Base-by-base conservation (phyloP, 2,888 invertebrate species). In the Perdita meconis region DNA sequence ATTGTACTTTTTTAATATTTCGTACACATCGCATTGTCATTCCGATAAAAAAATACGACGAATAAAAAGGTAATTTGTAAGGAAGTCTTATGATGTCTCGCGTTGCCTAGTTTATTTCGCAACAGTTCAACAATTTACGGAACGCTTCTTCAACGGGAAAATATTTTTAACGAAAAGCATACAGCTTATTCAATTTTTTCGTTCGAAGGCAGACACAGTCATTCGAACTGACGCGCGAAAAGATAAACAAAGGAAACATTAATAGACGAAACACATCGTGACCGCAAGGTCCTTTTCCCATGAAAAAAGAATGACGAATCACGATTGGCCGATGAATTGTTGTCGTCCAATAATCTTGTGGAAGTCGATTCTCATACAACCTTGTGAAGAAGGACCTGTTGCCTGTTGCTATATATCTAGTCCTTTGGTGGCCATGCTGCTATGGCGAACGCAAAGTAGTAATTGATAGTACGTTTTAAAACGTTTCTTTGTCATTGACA, bases 1-100 rank as follows among this genome's bases (percentile, higher is more conserved):
- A 90, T 89, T 91, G 90, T 92, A 92, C 91, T 92, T 92, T 92
- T 91, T 90, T 91, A 91, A 90, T 86, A 89, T 90, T 89, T 89
- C 89, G 88, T 89, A 89, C 85, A 86, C 86, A 87, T 88, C 87
- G 88, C 88, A 89, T 89, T 91, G 89, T 90, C 90, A 90, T 89
- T 87, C 81, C 84, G 86, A 88, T 84, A 75, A 89, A 89, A n/a
- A 88, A 90, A 88, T 88, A 87, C 88, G 86, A 89, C 86, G 86
- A 89, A 89, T 87, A 89, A 88, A 87, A 86, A 73, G 72, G 86
- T 88, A 85, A 88, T 91, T 90, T 90, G 84, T 91, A 91, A 81
- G 82, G 86, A 16, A 24, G 59, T 12, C 4, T 55, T 59, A 13
- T 56, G 30, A 26, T 42, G 22, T 47, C 19, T 10, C 44, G 8